These are phyloP conservation scores for Mesopsocus fuscifrons DNA, from an alignment of 2,888 invertebrate genomes.

Conservation along the genomic window DNA sequence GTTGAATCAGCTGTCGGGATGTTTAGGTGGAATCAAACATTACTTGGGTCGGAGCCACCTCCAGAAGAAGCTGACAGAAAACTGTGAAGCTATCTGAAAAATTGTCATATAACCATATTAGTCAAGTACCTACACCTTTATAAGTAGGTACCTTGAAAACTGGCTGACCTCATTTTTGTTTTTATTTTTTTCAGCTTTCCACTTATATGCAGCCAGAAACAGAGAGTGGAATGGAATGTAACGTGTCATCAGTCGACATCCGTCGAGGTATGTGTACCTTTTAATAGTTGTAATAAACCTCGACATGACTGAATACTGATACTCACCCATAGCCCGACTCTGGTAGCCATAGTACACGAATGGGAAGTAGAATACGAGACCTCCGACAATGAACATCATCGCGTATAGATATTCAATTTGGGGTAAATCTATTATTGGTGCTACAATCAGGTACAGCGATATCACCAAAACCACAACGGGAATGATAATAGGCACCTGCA, in stretches of 20 bases:
- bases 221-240: too few relatives aligned
- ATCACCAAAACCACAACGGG: slow-evolving; percentile 77
- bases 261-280: too few relatives aligned
- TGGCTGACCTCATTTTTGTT: slow-evolving; percentile 1
- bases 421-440: slow-evolving; percentile 83
- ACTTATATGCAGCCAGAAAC: too few relatives aligned
- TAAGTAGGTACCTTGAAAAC: slow-evolving; percentile 7
- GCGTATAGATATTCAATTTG: slow-evolving; percentile 92
- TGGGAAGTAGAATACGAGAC: slow-evolving; percentile 81
- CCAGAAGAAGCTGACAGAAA: slow-evolving; percentile 73
- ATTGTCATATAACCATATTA: slow-evolving; percentile 13
- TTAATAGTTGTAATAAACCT: too few relatives aligned
- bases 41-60: slow-evolving; percentile 76
- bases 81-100: slow-evolving; percentile 69
- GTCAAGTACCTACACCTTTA: background rate
- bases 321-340: slow-evolving; percentile 72
- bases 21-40: slow-evolving; percentile 35
- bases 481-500: slow-evolving; percentile 73
- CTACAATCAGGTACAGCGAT: slow-evolving; percentile 80
- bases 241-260: too few relatives aligned
- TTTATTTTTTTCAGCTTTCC: too few relatives aligned
- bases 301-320: too few relatives aligned
- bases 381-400: slow-evolving; percentile 67
- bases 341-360: slow-evolving; percentile 80
- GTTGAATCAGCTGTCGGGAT: background rate